Evolutionary conservation across 2,888 invertebrate species (phyloP).

Genomic region (Noctuana brunneofusca): DNA sequence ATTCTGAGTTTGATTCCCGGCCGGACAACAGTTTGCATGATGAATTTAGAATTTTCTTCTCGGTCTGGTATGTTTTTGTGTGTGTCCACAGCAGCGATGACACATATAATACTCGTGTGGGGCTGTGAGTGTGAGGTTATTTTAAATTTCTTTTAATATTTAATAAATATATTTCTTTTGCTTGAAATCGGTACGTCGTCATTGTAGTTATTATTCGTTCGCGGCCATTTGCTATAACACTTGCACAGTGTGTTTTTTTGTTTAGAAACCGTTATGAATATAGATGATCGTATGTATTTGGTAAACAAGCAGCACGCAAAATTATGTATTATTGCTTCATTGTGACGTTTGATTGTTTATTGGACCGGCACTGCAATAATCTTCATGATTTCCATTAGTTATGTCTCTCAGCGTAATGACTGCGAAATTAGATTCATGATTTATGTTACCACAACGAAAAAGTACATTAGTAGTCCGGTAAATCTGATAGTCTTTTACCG

Average conservation of each 20-base stretch:
- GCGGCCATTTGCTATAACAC: conserved; percentile 18
- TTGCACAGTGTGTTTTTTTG: conserved; percentile 25
- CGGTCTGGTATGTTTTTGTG: too few species aligned
- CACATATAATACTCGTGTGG: too few species aligned
- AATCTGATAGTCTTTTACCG: background rate
- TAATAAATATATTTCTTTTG: too few species aligned
- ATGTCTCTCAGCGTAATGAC: background rate
- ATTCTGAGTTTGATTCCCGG: too few species aligned
- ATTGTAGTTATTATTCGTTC: background rate
- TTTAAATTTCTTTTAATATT: too few species aligned
- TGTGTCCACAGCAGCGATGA: too few species aligned
- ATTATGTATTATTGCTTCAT: conserved; percentile 25
- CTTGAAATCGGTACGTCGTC: background rate
- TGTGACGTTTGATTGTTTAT: conserved; percentile 17
- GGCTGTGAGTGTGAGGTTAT: too few species aligned
- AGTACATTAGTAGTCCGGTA: background rate
- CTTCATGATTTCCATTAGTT: background rate
- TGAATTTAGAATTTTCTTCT: too few species aligned
- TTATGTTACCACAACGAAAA: background rate
- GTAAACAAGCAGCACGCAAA: conserved; percentile 29
- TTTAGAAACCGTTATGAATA: conserved; percentile 34
- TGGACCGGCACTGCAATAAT: conserved; percentile 4
- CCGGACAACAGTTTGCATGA: too few species aligned
- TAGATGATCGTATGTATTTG: conserved; percentile 32
- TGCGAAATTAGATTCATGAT: conserved; percentile 6